Base-by-base conservation (phyloP, 2,888 invertebrate species). In the Agapetus fuscipes region DNA sequence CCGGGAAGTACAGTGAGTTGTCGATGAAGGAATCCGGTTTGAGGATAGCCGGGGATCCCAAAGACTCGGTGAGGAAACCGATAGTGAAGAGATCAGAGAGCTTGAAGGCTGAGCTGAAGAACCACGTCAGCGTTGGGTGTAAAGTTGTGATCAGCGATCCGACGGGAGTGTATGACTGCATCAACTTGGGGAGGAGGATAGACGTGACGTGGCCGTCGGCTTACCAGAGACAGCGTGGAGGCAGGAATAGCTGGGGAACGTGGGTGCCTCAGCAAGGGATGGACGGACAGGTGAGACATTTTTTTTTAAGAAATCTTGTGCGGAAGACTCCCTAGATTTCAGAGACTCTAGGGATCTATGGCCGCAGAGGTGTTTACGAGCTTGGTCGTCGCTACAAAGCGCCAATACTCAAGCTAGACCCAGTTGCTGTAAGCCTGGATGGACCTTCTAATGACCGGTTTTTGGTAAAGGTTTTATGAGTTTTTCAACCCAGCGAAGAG, bases 121-220 rank as follows among this genome's bases (percentile, higher is more conserved):
- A 59, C 26, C 67, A 64, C 25, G 64, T 70, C 0, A 61, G 62
- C 43, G 60, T 70, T 1, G 67, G 67, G 0, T 66, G 66, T 37
- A 68, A 68, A 30, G 67, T 63, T 56, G 56, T 63, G 55, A 71
- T 64, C 9, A 57, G 62, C 12, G 71, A 69, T 48, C 71, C 61
- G 13, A 39, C 67, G 5, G 64, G 76, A 53, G 89, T 94, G 30
- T 94, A 88, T 54, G 91, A 94, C 57, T 88, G 87, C 46, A 83
- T 95, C 40, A 95, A 95, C 60, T 66, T 91, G 49, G 90, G 90
- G 6, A 69, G 91, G 45, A 69, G 90, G 47, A 90, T 93, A 43
- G 94, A 94, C 54, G 93, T 95, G n/a, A 78, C 81, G 50, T 97
- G 96, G 96, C 96, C 96, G 0, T 83, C 83, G 51, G 93, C 94